Base-by-base conservation (phyloP, 1,140 invertebrate genomes). In the Chrysomallon squamiferum region DNA sequence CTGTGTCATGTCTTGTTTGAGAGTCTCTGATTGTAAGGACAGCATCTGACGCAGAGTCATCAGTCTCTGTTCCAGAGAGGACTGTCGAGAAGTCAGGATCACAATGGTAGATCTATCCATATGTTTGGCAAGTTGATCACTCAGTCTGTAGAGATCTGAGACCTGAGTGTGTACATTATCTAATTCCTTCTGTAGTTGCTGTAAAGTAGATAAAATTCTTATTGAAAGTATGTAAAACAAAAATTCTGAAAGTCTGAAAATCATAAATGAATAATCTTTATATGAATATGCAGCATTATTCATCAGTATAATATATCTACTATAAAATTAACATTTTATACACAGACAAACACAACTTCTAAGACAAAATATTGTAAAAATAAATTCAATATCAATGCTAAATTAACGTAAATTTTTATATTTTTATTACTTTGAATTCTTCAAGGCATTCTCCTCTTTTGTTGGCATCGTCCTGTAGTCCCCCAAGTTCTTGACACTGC, bases 41-140 rank as follows among this genome's bases (percentile, higher is more conserved):
- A 81, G 66, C 18, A 69, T 65, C 43, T 84, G 77, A 35, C 77
- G 67, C 15, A 81, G 65, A 6, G 61, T 65, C 25, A 78, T 56
- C 22, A 83, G 67, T 33, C 80, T 69, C 50, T 82, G 75, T 32
- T 80, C 77, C 9, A 84, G 50, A 3, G 54, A 65, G 9, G 79
- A 72, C 54, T 78, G 75, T 22, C 72, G 66, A 6, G 80, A 79
- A 20, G 76, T 81, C 5, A 84, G 72, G 11, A 66, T 71, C 6
- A 75, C 68, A 30, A 82, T 76, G 9, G 78, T 77, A 15, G 81
- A 72, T 30, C 76, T 72, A 50, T 79, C 78, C 74, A 84, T 77
- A 57, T 77, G 72, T 59, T 76, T 74, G 32, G 75, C 79, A 15
- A 83, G 69, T 11, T 69, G 63, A 61, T 79, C 76, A 69, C 80